phyloP scores from a whole-genome alignment of 1,140 invertebrate genomes.

The Panagrolaimus sp. region DNA sequence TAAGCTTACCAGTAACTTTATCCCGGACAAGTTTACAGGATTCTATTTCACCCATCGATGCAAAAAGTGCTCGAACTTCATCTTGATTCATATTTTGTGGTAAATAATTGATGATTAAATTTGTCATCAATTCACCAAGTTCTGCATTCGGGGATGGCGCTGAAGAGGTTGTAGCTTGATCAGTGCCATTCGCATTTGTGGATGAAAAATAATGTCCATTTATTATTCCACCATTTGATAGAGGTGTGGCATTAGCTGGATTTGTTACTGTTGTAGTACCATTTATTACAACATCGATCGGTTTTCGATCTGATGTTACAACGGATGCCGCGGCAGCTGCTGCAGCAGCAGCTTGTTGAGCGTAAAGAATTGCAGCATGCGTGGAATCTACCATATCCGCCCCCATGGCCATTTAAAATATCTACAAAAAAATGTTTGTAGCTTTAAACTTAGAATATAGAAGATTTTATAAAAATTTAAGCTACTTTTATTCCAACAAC shows the following conservation, averaged over 20 bases:
- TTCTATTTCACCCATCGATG: constrained; percentile 94
- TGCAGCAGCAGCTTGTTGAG: constrained; percentile 6
- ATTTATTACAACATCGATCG: neutral
- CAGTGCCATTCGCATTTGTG: neutral
- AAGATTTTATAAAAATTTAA: too few relatives aligned
- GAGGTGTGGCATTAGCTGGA: too few relatives aligned
- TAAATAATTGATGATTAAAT: constrained; percentile 98
- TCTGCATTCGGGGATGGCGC: constrained; percentile 5
- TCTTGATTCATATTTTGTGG: constrained; percentile 99
- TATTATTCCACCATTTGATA: neutral
- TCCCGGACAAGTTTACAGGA: constrained; percentile 97
- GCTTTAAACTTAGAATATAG: too few relatives aligned
- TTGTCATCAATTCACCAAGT: constrained; percentile 62
- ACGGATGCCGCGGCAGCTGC: constrained; percentile 13
- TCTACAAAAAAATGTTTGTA: too few relatives aligned
- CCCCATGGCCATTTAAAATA: neutral
- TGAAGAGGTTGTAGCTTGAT: constrained; percentile 3
- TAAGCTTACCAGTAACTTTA: constrained; percentile 78
- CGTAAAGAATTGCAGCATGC: constrained; percentile 10
- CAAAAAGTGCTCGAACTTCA: constrained; percentile 73
- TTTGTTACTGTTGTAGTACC: too few relatives aligned
- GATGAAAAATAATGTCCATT: neutral
- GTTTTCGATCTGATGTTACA: neutral
- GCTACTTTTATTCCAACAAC: too few relatives aligned
- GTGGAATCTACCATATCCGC: constrained; percentile 12